A percentile compares a stretch with the other conserved stretches of the same genome.
Conservation (phyloP, 2,888 invertebrate species). For the Cephus nigrinus region DNA sequence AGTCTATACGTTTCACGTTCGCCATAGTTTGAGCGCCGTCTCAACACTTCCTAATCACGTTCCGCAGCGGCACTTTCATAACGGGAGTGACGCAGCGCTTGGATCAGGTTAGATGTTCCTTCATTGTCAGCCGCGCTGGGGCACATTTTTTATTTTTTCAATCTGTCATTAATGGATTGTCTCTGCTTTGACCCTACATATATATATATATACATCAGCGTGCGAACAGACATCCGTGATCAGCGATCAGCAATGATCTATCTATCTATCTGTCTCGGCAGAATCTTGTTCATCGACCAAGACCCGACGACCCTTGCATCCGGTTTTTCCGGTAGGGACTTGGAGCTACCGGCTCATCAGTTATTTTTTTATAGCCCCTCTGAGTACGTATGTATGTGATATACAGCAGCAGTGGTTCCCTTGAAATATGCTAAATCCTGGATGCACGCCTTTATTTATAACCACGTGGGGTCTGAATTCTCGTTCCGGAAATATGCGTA, state of each 20-base stretch:
- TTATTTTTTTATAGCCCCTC: slow-evolving; percentile 5
- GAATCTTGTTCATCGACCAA: not conserved
- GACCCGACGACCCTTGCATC: slow-evolving; percentile 24
- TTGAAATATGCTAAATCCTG: slow-evolving; percentile 22
- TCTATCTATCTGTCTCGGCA: not conserved
- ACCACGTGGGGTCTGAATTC: not conserved
- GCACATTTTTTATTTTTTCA: not conserved
- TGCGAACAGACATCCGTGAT: slow-evolving; percentile 1
- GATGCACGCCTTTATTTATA: not conserved
- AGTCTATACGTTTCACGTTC: no score
- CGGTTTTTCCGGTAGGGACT: slow-evolving; percentile 46
- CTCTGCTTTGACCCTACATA: not conserved
- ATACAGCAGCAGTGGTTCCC: slow-evolving; percentile 15
- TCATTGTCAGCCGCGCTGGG: not conserved
- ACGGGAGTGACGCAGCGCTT: not conserved
- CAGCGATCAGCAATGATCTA: not conserved
- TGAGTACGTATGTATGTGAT: not conserved
- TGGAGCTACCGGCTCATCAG: slow-evolving; percentile 28
- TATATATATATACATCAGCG: slow-evolving; percentile 6
- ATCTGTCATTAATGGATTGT: no score
- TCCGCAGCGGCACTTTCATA: not conserved
- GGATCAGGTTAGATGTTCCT: not conserved
- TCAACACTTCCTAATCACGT: not conserved
- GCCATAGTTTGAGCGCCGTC: no score
- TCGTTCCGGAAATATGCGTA: no score